Base-by-base conservation (phyloP, 1,140 invertebrate species). In the Heliconius nattereri region DNA sequence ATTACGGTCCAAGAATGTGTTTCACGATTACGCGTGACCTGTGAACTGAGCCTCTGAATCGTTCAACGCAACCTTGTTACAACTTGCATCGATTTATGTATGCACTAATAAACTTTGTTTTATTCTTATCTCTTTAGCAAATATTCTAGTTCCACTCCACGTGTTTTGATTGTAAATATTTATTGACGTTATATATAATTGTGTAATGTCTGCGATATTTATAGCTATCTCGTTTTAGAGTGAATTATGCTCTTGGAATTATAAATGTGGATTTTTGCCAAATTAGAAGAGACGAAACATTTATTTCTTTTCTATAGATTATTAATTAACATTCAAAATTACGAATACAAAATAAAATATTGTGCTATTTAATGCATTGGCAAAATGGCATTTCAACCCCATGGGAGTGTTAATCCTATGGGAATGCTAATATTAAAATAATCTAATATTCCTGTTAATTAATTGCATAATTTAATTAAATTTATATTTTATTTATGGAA, bases 11-110 rank as follows among this genome's bases (percentile, higher is more conserved):
- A 81, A 81, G 40, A 71, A 54, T 81, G 71, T 78, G 76, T 73
- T 78, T 75, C 78, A 11, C 11, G 76, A 78, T 81, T 81, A 81
- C 75, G 35, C 60, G 13, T 76, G 74, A 72, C 78, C 79, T 45
- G 72, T 81, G 79, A 81, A 81, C 79, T 54, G 45, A 76, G 70
- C 70, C 78, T 75, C 60, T 54, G 52, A 66, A 80, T 80, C 78
- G 60, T 80, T 75, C 70, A 76, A 49, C 73, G 35, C 70, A 74
- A 76, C 78, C 78, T 80, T 73, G 70, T 76, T 76, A 71, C 74
- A 54, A 75, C 73, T 60, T 79, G 75, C 76, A 76, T 16, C 16
- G 16, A 76, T 80, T 80, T 80, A 80, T 75, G 72, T 80, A 66
- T 66, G 60, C 26, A 66, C 60, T 66, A 66, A 66, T 66, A 66